Evolutionary conservation across 2,888 invertebrate genomes (phyloP).

Genomic region (Neoascia interrupta): DNA sequence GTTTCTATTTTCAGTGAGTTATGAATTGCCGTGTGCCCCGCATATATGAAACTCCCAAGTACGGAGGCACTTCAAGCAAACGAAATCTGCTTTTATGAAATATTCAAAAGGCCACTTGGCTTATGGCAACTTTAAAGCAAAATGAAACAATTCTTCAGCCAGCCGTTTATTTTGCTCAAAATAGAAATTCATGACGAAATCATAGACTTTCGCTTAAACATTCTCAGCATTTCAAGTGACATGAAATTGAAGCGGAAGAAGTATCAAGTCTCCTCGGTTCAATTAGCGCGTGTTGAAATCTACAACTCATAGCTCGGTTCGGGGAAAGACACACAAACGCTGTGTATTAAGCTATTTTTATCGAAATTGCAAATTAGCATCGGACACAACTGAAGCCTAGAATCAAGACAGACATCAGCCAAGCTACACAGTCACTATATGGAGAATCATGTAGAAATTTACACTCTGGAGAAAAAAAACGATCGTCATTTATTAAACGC

Average conservation of each 20-base stretch:
- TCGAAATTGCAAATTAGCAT: conserved; percentile 47
- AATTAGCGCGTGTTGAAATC: conserved; percentile 22
- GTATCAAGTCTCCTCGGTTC: conserved; percentile 14
- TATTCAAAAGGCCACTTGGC: conserved; percentile 35
- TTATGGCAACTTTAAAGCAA: conserved; percentile 4
- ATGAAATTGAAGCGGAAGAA: conserved; percentile 1
- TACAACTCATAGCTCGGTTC: conserved; percentile 25
- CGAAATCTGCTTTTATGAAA: conserved; percentile 24
- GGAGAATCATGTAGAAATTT: conserved; percentile 6
- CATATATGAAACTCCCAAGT: conserved; percentile 15
- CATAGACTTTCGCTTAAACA: conserved; percentile 29
- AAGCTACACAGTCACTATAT: neutral
- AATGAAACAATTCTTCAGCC: neutral
- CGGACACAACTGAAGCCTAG: neutral
- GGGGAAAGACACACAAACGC: conserved; percentile 3
- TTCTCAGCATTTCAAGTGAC: conserved; percentile 36
- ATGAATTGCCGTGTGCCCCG: conserved; percentile 13
- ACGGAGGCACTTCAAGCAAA: conserved; percentile 23
- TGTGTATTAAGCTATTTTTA: conserved; percentile 29
- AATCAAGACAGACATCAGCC: neutral
- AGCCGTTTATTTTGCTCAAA: conserved; percentile 6
- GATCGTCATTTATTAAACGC: neutral
- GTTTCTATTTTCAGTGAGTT: conserved; percentile 39
- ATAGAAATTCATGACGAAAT: conserved; percentile 32
- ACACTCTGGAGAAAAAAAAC: neutral